Evolutionary conservation across 2,888 invertebrate species (phyloP).

Genomic region (Tipula lateralis): DNA sequence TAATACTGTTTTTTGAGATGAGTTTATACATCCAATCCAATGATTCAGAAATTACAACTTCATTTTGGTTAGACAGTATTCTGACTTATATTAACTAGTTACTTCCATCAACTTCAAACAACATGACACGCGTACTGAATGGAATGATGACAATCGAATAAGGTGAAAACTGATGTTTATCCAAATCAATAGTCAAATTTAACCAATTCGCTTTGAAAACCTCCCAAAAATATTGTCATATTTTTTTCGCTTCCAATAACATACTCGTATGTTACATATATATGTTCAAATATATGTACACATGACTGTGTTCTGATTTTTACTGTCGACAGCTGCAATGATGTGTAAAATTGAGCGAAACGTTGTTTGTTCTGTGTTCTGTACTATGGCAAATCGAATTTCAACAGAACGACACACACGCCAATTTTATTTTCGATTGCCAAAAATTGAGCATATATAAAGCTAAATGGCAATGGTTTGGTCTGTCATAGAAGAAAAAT

Average conservation of each 20-base stretch:
- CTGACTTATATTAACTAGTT: neutral
- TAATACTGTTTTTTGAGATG: too few relatives aligned
- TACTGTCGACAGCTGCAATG: neutral
- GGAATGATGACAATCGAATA: neutral
- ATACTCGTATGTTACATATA: neutral
- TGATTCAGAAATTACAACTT: too few relatives aligned
- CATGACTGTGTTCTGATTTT: neutral
- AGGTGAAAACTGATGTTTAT: neutral
- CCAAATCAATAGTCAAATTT: neutral
- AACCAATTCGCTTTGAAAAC: neutral
- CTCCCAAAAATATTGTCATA: neutral
- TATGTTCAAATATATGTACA: neutral
- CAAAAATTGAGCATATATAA: neutral
- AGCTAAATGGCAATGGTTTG: neutral
- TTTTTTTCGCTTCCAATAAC: neutral
- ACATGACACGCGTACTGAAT: neutral
- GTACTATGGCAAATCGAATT: neutral
- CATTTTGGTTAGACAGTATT: too few relatives aligned
- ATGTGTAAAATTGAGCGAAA: conserved; percentile 6
- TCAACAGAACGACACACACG: neutral
- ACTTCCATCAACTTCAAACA: neutral
- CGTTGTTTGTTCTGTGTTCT: neutral
- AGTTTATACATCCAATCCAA: too few relatives aligned
- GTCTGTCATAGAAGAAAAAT: neutral
- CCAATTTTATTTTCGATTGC: neutral